A percentile compares a stretch with the other conserved stretches of the same genome.
Conservation (phyloP, 2,113 vertebrate genomes). For the Morone chrysops region DNA sequence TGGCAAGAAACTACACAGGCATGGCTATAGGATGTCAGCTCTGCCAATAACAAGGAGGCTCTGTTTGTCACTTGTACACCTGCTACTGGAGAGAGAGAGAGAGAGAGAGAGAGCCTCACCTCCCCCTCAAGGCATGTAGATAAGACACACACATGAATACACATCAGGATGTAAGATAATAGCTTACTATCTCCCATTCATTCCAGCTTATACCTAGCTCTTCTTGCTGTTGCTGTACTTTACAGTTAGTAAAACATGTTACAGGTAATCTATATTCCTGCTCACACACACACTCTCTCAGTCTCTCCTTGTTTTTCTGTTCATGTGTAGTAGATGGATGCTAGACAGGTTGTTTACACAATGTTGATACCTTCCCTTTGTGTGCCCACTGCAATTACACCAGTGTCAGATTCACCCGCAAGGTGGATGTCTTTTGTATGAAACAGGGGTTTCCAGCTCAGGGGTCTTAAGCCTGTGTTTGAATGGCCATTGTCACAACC, state of each 20-base stretch:
- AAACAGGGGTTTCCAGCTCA: conserved; percentile 30
- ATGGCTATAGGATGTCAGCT: conserved; percentile 15
- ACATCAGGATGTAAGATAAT: conserved; percentile 24
- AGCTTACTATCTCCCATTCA: not conserved
- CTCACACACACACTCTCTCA: not conserved
- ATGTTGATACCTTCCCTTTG: conserved; percentile 46
- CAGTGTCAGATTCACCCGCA: conserved; percentile 51
- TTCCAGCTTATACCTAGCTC: not conserved
- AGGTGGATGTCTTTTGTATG: conserved; percentile 35
- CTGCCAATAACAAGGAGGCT: conserved; percentile 28
- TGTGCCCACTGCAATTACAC: conserved; percentile 43
- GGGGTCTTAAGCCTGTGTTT: conserved; percentile 38
- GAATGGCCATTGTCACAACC: conserved; percentile 32
- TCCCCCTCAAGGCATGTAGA: conserved; percentile 42
- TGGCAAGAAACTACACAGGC: not conserved
- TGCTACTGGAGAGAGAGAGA: conserved; percentile 30
- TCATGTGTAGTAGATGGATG: not conserved
- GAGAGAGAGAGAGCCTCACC: conserved; percentile 48
- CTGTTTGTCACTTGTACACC: conserved; percentile 45
- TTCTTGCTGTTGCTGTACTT: conserved; percentile 1
- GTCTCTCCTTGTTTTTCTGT: not conserved
- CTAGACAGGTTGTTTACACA: conserved; percentile 30
- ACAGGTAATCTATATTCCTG: not conserved
- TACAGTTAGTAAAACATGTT: not conserved
- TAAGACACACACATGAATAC: conserved; percentile 3